These are phyloP conservation scores for Aurelia sp. DNA, from an alignment of 30 jellyfish, hydroid and myxozoan genomes.

Conservation along the genomic window DNA sequence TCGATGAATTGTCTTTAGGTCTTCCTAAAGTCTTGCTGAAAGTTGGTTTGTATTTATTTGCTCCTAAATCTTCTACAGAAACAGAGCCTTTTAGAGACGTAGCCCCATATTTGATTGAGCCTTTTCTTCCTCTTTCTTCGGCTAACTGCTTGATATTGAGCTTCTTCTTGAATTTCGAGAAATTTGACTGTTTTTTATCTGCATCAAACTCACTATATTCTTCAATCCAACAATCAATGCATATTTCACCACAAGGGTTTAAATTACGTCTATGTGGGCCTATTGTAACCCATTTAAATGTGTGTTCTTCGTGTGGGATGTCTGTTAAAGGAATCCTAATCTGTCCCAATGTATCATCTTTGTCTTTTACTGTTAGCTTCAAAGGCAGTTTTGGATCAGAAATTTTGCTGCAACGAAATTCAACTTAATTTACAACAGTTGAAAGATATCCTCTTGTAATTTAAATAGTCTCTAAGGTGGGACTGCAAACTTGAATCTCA, in stretches of 20 bases:
- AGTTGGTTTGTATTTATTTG: conserved; percentile 35
- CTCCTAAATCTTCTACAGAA: conserved; percentile 86
- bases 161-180: conserved; percentile 56
- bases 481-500: neutral
- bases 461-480: neutral
- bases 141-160: conserved; percentile 42
- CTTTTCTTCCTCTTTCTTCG: conserved; percentile 49
- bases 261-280: conserved; percentile 90
- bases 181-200: conserved; percentile 46
- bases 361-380: conserved; percentile 88
- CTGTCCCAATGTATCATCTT: conserved; percentile 92
- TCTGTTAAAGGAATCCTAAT: conserved; percentile 79
- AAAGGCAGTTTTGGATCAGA: conserved; percentile 82
- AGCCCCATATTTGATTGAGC: conserved; percentile 69
- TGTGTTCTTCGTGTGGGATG: conserved; percentile 91
- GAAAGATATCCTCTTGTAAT: neutral
- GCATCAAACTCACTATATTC: conserved; percentile 72
- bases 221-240: conserved; percentile 93
- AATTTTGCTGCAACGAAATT: conserved; percentile 52
- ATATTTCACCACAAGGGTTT: conserved; percentile 87
- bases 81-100: conserved; percentile 87
- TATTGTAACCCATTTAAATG: conserved; percentile 83
- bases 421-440: neutral
- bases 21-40: conserved; percentile 42
- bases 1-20: conserved; percentile 20